A percentile compares a stretch with the other conserved stretches of the same genome.
phyloP scores from a whole-genome alignment of 1,140 invertebrate species.

The Lepidurus arcticus region DNA sequence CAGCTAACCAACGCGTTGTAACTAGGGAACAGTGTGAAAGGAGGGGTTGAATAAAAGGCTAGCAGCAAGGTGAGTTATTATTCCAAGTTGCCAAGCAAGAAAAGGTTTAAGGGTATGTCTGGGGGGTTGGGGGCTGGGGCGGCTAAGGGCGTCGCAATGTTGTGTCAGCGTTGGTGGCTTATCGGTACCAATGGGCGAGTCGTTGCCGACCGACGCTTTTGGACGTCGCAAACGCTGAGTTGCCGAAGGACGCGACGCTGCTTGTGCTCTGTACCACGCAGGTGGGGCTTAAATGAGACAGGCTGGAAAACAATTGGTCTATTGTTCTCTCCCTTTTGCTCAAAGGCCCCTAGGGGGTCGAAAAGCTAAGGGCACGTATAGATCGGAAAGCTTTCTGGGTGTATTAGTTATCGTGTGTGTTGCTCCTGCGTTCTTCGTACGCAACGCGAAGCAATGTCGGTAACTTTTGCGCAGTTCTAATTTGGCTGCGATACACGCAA shows the following conservation, averaged over 20 bases:
- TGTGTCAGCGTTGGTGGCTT: slow-evolving; percentile 20
- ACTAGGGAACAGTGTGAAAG: neutral
- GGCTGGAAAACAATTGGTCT: slow-evolving; percentile 21
- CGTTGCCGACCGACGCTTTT: neutral
- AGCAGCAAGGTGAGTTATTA: neutral
- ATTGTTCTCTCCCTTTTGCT: slow-evolving; percentile 12
- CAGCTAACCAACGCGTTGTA: neutral
- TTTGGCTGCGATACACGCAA: neutral
- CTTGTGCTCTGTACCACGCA: neutral
- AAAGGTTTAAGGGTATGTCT: neutral
- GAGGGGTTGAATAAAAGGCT: neutral
- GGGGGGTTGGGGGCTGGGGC: neutral
- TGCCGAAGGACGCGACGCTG: neutral
- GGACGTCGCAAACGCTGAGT: neutral
- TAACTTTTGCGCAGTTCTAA: slow-evolving; percentile 10
- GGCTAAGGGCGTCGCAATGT: neutral
- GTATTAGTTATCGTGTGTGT: neutral
- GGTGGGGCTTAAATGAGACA: slow-evolving; percentile 18
- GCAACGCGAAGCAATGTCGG: neutral
- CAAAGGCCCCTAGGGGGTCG: neutral
- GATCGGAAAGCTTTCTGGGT: slow-evolving; percentile 4
- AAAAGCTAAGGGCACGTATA: slow-evolving; percentile 15
- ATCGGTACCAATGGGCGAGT: slow-evolving; percentile 6
- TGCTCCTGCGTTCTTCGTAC: neutral
- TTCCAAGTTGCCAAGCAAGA: neutral